Conservation (phyloP, 2,797 vertebrate species). For the Lithobates pipiens region DNA sequence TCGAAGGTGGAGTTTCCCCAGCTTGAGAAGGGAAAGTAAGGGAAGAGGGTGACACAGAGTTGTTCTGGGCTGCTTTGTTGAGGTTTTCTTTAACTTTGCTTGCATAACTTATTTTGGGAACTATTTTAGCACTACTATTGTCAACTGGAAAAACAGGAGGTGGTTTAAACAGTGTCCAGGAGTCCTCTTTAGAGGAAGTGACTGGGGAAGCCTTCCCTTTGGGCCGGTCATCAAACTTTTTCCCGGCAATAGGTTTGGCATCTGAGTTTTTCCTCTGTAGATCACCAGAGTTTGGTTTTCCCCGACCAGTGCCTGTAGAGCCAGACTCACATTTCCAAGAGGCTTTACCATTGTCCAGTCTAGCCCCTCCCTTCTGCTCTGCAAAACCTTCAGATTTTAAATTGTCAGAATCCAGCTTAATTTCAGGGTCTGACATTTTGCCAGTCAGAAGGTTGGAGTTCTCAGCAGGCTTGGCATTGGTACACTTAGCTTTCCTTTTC, state of each 20-base stretch:
- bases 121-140: conserved; percentile 99
- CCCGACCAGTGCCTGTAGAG: conserved; percentile 71
- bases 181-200: conserved; percentile 90
- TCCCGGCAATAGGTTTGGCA: conserved; percentile 84
- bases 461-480: conserved; percentile 87
- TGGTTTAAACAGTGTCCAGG: conserved; percentile 98
- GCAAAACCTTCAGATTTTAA: conserved; percentile 75
- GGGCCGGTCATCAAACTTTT: conserved; percentile 91
- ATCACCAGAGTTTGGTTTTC: conserved; percentile 78
- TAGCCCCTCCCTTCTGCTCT: conserved; percentile 81
- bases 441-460: conserved; percentile 84
- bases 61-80: conserved; percentile 91
- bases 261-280: conserved; percentile 89
- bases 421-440: conserved; percentile 85
- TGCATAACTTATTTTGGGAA: conserved; percentile 99
- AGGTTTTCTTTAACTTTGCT: conserved; percentile 99
- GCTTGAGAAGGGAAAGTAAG: conserved; percentile 80
- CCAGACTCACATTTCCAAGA: conserved; percentile 77
- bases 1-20: conserved; percentile 71
- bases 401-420: conserved; percentile 79
- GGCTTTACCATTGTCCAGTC: conserved; percentile 81
- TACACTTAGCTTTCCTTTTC: conserved; percentile 90
- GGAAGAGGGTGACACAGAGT: conserved; percentile 72
- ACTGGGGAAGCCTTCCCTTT: conserved; percentile 87
- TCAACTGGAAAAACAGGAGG: conserved; percentile 98